Base-by-base conservation (phyloP, 2,113 vertebrate genomes). In the Cyanistes caeruleus region DNA sequence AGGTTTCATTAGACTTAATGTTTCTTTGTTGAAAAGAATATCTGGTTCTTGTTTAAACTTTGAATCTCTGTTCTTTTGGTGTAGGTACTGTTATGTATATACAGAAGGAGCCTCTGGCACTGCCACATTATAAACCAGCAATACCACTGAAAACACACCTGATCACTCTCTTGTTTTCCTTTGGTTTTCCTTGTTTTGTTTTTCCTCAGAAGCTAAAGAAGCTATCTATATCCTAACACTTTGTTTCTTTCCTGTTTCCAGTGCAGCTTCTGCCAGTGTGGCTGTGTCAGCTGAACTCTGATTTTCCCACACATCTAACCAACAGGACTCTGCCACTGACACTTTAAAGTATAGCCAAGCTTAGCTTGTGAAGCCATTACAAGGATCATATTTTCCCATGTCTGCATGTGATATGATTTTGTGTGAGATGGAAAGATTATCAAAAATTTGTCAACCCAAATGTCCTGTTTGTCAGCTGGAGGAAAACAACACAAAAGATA, bases 401-500 rank as follows among this genome's bases (percentile, higher is more conserved):
- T 46, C 41, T 95, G 67, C 87, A 78, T 24, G 55, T 77, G 88
- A 96, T 75, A 81, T 0, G n/a, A 88, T 87, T 92, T 88, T 77
- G 73, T 69, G 58, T 62, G 81, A 94, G 59, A 85, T 63, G 59
- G 70, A 80, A 91, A 86, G 59, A 59, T 91, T 95, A 77, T 62
- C 69, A 94, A 89, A 92, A 87, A 65, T 83, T 67, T 31, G 59
- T 87, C 77, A 94, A 76, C 58, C 35, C 70, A 91, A 93, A 68
- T 87, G 65, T 43, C 55, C 52, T 68, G 27, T 81, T 94, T 88
- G 86, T 89, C 85, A 94, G 10, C 31, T 91, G 48, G 23, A 88
- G 78, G 67, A 88, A 90, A 94, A 95, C 85, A 88, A 60, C 82
- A 84, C 85, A 88, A 83, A 85, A 84, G 68, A 95, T 86, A 91